Base-by-base conservation (phyloP, 2,888 invertebrate species). In the Galeopsomyia nigrocyanea region DNA sequence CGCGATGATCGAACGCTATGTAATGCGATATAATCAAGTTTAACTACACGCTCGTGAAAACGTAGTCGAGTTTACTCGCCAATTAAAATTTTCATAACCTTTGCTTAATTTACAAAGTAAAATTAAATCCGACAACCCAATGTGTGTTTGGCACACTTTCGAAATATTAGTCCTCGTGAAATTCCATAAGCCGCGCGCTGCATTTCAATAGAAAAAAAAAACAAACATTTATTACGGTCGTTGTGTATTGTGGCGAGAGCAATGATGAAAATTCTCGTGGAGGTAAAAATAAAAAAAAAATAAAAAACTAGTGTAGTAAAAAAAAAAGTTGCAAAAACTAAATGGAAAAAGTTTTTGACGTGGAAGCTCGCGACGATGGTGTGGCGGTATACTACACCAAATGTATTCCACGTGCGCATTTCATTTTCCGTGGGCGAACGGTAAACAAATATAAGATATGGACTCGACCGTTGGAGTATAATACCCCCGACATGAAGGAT, bases 331-430 rank as follows among this genome's bases (percentile, higher is more conserved):
- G 16, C 49, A 74, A 74, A 68, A 55, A 64, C 63, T 56, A 65
- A 74, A 74, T 71, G 65, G 68, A 68, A 71, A 74, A 71, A 74
- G 71, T 74, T 74, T 2, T 71, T 70, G 67, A 74, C 67, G 64
- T 3, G 39, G 10, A 55, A n/a, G 53, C 19, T 2, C 21, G 60
- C 19, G 65, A n/a, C 14, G 58, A 26, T 17, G 16, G 62, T 47
- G 49, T 49, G 26, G 63, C 26, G 21, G 53, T 70, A 51, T 66
- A 58, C 71, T 26, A 22, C 58, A 13, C 58, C 13, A 53, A 7
- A 50, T n/a, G 49, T n/a, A 51, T n/a, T 17, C 55, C 46, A 60
- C 56, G 51, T 31, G 47, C 46, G 10, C 67, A 60, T 58, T 60
- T 22, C 57, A 66, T 62, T 66, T 53, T 49, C 9, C 19, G 47